Base-by-base conservation (phyloP, 2,888 invertebrate species). In the Epiblema foenella region DNA sequence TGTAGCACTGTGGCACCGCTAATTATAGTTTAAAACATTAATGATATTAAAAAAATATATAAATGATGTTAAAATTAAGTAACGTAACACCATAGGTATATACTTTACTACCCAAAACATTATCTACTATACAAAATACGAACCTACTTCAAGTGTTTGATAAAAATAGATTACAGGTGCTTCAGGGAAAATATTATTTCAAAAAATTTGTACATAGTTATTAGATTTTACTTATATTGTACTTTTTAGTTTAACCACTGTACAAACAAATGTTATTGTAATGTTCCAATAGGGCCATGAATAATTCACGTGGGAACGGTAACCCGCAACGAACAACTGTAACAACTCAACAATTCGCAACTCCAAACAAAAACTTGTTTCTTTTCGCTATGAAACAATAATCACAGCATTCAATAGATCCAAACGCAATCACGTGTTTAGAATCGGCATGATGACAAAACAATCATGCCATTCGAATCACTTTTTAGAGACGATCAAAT, bases 231-330 rank as follows among this genome's bases (percentile, higher is more conserved):
- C 1, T 42, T 39, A 15, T 15, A 59, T 51, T 49, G 29, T 42
- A 49, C n/a, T 60, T 39, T 59, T 68, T 68, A 60, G 42, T 60
- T 60, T 33, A 68, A 39, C 33, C 46, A 33, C 46, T 18, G 37
- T 65, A 54, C 52, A 65, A 54, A 66, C 72, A 76, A 79, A 79
- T 82, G 80, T 84, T 85, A 82, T 85, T 84, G 79, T 79, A 77
- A 81, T 83, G 79, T 81, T 82, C 79, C 75, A 77, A 71, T 68
- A 60, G 58, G 79, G 77, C 81, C 78, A 86, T 89, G 86, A 89
- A 89, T 89, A 78, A 88, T 89, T 89, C 81, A 88, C 84, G 79
- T 87, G 88, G 85, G 87, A 88, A 85, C 83, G 72, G 81, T 81
- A 83, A 77, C 81, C 74, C 74, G 74, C 77, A 75, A 78, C 77